Evolutionary conservation across 1,140 invertebrate species (phyloP), one percentile per base, ranked within the genome.

Genomic region (Pseudomyrmex cubaensis): DNA sequence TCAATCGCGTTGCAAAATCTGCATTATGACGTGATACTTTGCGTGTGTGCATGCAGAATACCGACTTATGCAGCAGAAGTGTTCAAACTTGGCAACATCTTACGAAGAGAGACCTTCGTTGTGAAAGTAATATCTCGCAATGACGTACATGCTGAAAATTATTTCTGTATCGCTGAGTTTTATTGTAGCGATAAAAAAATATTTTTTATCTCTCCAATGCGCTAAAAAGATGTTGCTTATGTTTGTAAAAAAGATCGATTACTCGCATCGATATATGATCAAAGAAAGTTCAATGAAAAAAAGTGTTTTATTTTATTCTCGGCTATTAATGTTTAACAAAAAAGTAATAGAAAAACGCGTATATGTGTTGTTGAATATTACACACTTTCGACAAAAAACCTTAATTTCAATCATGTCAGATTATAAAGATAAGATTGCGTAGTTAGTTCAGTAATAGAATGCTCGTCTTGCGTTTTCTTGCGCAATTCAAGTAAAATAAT

Each of bases 91-190:
- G 63, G 20, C 75, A 69, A 10, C 63, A 0, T 17, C 50, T 46
- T 12, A 46, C 13, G 35, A 35, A 35, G 35, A 35, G 35, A 77
- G 35, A 22, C 52, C 75, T 57, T 69, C 35, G 22, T 44, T n/a
- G 61, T 35, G 61, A 52, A 76, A 64, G 59, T 52, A 75, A 63
- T 44, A 35, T n/a, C n/a, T 64, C 12, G 59, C 12, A 48, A 66
- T 75, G 57, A 75, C 13, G 50, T 52, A 13, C 59, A 44, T 17
- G 5, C 17, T 44, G 22, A 35, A 35, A 44, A n/a, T 66, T 76
- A 44, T 17, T 50, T 15, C n/a, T 12, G 46, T 25, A 52, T 35
- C 74, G 74, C n/a, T 7, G 35, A 7, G 35, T 35, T 35, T 76
- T 35, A 22, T 66, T 66, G 52, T 66, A 22, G 9, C 12, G 44